phyloP scores from a whole-genome alignment of 1,140 invertebrate species.

The Leptonema lineaticorne region DNA sequence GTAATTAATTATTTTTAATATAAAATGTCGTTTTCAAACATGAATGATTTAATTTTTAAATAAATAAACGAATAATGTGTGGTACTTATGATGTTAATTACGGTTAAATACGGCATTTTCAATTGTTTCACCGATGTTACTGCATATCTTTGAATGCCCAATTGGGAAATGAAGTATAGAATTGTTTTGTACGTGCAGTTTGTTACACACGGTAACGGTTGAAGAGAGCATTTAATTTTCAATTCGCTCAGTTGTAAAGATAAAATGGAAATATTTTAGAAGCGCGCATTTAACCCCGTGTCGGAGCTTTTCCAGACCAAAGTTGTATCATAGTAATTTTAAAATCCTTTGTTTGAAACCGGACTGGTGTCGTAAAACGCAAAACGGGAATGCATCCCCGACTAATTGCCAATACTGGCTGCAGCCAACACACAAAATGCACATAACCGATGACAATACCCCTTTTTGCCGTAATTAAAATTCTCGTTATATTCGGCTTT shows the following conservation, averaged over 20 bases:
- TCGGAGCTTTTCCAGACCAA: conserved; percentile 12
- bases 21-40: no score
- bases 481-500: no score
- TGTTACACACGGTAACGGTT: no score
- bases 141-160: no score
- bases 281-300: not conserved
- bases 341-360: conserved; percentile 33
- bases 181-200: no score
- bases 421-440: not conserved
- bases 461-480: not conserved
- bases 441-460: not conserved
- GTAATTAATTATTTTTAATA: no score
- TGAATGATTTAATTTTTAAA: no score
- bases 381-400: conserved; percentile 32
- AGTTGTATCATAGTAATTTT: conserved; percentile 23
- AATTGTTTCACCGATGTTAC: no score
- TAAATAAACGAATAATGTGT: no score
- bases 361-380: conserved; percentile 37
- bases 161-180: no score
- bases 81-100: no score
- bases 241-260: not conserved
- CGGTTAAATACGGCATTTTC: no score
- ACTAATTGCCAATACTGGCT: conserved; percentile 31
- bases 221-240: not conserved
- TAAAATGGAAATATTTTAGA: conserved; percentile 16